Base-by-base conservation (phyloP, 2,888 invertebrate species). In the Galerucella nymphaeae region DNA sequence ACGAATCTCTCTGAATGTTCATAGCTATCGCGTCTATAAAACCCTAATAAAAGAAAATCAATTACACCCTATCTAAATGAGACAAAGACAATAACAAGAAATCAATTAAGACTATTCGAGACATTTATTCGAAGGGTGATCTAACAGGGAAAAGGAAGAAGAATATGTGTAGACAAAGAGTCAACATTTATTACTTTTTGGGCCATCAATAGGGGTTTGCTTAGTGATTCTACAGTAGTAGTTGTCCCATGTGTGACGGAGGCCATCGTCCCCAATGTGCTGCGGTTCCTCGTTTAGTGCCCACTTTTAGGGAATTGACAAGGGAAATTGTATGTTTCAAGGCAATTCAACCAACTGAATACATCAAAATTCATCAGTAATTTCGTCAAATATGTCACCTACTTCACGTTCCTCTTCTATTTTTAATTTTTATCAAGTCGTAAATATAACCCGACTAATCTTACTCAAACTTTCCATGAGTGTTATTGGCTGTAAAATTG, bases 161-260 rank as follows among this genome's bases (percentile, higher is more conserved):
- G 72, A 69, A 76, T 72, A 73, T 75, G 71, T 66, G 73, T 72
- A 70, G 75, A 76, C 76, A 75, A 76, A 75, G 75, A 76, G 75
- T 75, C 73, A 75, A 76, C 76, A 76, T 76, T 76, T 76, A 76
- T 76, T 76, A 73, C 70, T 70, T 75, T 73, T 73, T 65, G 70
- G 68, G 68, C 72, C 71, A 76, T 76, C 76, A 76, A 76, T 76
- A 72, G 75, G 76, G 75, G 76, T 59, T 53, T 58, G 76, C 75
- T 71, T 72, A 68, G 70, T 70, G 65, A 74, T 76, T 70, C 72
- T 57, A 48, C 55, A 42, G 70, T 70, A 63, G 67, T 64, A 48
- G 66, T 55, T 71, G 63, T 75, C 74, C 72, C 70, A 68, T 76
- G 72, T 74, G 74, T 71, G 64, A 64, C 57, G 69, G 16, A 42